These are phyloP conservation scores for Cataglyphis cursor DNA, from an alignment of 2,888 invertebrate genomes.

Conservation along the genomic window DNA sequence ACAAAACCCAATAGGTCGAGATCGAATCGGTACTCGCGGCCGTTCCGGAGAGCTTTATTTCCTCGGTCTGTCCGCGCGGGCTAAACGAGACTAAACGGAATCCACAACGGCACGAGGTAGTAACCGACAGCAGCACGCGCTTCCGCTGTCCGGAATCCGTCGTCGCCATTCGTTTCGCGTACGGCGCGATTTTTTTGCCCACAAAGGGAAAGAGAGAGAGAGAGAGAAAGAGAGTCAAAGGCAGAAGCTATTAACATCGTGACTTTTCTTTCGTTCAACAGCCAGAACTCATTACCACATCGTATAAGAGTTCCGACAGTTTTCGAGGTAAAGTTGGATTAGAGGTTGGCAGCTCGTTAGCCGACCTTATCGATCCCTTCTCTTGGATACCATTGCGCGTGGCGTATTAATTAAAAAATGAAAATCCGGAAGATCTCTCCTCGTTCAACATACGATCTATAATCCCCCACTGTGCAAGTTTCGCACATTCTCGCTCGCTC, in stretches of 20 bases:
- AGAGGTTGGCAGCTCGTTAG: constrained; percentile 77
- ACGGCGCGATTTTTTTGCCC: constrained; percentile 24
- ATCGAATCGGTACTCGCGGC: constrained; percentile 58
- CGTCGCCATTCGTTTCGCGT: constrained; percentile 39
- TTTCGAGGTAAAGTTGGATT: constrained; percentile 74
- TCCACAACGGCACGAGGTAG: constrained; percentile 6
- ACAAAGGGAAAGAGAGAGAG: neutral
- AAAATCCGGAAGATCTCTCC: constrained; percentile 59
- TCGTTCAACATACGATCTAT: constrained; percentile 61
- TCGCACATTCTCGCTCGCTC: constrained; percentile 10
- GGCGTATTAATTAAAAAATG: constrained; percentile 75
- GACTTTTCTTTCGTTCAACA: constrained; percentile 64
- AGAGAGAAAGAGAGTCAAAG: constrained; percentile 45
- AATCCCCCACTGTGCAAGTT: constrained; percentile 58
- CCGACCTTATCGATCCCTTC: constrained; percentile 67
- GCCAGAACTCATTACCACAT: constrained; percentile 75
- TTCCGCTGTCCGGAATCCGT: constrained; percentile 24
- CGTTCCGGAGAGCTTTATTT: constrained; percentile 58
- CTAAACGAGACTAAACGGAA: constrained; percentile 59
- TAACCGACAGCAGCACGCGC: neutral
- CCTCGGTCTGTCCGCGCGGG: constrained; percentile 32
- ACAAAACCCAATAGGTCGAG: constrained; percentile 64
- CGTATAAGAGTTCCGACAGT: constrained; percentile 74
- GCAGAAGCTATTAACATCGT: constrained; percentile 73
- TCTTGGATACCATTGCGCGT: constrained; percentile 57